phyloP scores from a whole-genome alignment of 2,888 invertebrate species.

The Pristionchus mayeri region DNA sequence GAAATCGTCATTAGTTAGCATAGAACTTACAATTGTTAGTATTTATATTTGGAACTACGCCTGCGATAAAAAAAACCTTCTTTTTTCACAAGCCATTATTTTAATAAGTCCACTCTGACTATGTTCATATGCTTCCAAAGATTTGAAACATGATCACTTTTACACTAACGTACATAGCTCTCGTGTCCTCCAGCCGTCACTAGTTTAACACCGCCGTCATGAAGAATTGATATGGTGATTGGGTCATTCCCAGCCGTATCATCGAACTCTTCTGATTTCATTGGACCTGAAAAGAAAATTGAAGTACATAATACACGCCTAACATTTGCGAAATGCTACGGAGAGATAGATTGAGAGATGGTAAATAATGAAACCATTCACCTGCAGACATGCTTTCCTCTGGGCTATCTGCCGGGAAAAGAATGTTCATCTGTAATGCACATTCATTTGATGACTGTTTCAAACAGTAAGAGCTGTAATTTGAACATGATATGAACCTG shows the following conservation, averaged over 20 bases:
- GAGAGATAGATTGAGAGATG: too few species aligned
- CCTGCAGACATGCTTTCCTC: background rate
- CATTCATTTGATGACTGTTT: background rate
- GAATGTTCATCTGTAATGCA: conserved; percentile 4
- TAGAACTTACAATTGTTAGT: too few species aligned
- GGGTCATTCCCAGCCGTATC: conserved; percentile 18
- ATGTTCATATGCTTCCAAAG: too few species aligned
- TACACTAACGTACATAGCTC: too few species aligned
- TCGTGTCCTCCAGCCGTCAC: conserved; percentile 56
- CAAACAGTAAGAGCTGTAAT: background rate
- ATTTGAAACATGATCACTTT: too few species aligned
- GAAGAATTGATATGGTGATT: conserved; percentile 57
- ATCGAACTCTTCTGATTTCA: background rate
- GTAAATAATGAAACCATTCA: too few species aligned
- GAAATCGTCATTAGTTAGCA: conserved; percentile 23
- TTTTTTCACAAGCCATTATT: too few species aligned
- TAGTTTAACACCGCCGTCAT: conserved; percentile 62
- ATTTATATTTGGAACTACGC: too few species aligned
- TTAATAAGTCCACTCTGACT: too few species aligned
- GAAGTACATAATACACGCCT: background rate
- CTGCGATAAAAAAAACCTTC: too few species aligned
- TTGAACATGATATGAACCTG: conserved; percentile 51
- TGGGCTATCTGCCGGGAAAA: background rate
- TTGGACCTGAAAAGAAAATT: background rate
- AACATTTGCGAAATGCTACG: too few species aligned